Evolutionary conservation across 2,797 vertebrate genomes (phyloP).

Genomic region (Loris lydekkerianus): DNA sequence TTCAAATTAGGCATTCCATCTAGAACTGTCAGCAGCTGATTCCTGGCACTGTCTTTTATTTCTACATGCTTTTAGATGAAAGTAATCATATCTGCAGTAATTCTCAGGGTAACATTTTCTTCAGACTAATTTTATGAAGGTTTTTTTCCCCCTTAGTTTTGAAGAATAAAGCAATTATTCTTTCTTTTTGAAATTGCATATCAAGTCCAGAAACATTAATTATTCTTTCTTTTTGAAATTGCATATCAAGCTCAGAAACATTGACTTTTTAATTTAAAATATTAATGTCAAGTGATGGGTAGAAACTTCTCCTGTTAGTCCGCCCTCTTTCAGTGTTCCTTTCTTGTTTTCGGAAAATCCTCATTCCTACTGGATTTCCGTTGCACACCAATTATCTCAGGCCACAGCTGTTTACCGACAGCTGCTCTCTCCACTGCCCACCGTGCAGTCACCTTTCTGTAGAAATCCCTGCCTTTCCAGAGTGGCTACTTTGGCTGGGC

Average conservation of each 20-base stretch:
- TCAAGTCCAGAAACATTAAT: constrained; percentile 61
- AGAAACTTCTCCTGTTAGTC: background rate
- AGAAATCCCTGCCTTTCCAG: constrained; percentile 26
- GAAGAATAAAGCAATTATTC: constrained; percentile 75
- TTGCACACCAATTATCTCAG: constrained; percentile 48
- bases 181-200: constrained; percentile 58
- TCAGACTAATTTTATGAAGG: constrained; percentile 59
- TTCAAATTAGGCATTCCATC: constrained; percentile 67
- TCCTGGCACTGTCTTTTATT: constrained; percentile 72
- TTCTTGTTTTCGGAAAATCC: constrained; percentile 26
- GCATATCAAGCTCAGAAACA: constrained; percentile 46
- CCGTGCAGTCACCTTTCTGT: background rate
- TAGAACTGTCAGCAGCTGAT: constrained; percentile 63
- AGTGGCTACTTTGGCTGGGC: background rate
- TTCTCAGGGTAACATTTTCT: constrained; percentile 71
- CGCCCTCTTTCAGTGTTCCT: background rate
- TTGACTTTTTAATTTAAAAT: constrained; percentile 53
- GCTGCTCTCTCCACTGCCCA: constrained; percentile 63
- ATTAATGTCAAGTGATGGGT: constrained; percentile 4
- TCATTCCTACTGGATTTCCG: constrained; percentile 47
- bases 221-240: constrained; percentile 68
- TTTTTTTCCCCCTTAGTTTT: constrained; percentile 14
- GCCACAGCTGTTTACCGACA: constrained; percentile 73
- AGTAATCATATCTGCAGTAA: constrained; percentile 67
- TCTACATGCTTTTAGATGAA: constrained; percentile 74